Conservation (phyloP, 2,113 vertebrate species). For the Grantiella picta region DNA sequence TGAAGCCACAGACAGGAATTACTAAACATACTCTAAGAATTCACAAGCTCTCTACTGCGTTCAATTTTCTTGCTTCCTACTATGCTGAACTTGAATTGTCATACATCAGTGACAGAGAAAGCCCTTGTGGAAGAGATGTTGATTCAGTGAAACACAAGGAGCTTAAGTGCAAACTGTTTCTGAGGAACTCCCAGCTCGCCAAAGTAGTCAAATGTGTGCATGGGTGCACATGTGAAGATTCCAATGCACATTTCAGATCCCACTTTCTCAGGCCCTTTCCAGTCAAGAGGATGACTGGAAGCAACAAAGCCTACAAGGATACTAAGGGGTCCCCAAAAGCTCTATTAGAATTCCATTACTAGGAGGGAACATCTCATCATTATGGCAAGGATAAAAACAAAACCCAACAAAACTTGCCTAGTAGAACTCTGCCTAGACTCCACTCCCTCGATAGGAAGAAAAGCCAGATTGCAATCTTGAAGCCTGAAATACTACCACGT, state of each 20-base stretch:
- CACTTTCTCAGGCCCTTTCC: background rate
- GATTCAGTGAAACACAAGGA: background rate
- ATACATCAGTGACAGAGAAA: background rate
- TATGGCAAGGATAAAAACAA: background rate
- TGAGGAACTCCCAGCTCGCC: background rate
- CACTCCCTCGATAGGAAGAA: background rate
- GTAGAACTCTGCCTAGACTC: background rate
- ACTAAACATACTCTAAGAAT: background rate
- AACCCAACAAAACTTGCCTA: background rate
- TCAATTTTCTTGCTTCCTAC: background rate
- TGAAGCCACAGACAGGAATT: background rate
- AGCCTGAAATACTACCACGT: background rate
- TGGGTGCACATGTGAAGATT: background rate
- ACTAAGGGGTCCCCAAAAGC: background rate
- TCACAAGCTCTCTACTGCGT: background rate
- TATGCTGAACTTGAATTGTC: background rate
- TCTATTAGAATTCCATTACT: background rate
- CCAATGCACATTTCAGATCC: background rate
- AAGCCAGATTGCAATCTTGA: background rate
- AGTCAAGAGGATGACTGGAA: background rate
- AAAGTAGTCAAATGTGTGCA: background rate
- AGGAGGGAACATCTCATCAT: background rate
- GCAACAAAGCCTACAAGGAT: background rate
- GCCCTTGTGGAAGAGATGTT: background rate
- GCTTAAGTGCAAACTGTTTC: background rate